Percentiles rank a stretch among this genome's conserved stretches.
phyloP scores from a whole-genome alignment of 2,113 vertebrate species.

The Scolopax mira region DNA sequence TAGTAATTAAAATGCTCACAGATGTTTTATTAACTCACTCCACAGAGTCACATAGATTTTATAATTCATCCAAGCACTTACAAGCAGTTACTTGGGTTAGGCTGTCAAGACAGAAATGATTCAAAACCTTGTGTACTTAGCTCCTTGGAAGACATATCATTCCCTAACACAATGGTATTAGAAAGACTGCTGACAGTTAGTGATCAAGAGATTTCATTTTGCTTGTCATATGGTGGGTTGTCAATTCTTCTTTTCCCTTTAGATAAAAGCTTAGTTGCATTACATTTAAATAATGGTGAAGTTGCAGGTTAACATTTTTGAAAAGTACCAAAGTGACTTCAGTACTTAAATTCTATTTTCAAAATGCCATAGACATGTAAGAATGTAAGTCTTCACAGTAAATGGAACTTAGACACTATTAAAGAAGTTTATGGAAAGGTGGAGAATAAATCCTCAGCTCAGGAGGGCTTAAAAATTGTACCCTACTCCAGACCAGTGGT shows the following conservation, averaged over 20 bases:
- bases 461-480: neutral
- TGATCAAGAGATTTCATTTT: slow-evolving; percentile 70
- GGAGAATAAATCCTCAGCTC: neutral
- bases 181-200: slow-evolving; percentile 66
- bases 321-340: slow-evolving; percentile 49
- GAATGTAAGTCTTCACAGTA: neutral
- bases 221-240: slow-evolving; percentile 67
- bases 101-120: slow-evolving; percentile 63
- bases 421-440: neutral
- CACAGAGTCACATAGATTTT: slow-evolving; percentile 34
- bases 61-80: slow-evolving; percentile 60
- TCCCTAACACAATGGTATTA: slow-evolving; percentile 65
- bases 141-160: slow-evolving; percentile 65
- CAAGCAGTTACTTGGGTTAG: slow-evolving; percentile 59
- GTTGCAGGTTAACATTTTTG: slow-evolving; percentile 56
- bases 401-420: neutral
- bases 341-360: slow-evolving; percentile 48
- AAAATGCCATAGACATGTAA: neutral
- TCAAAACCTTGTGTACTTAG: slow-evolving; percentile 55
- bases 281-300: slow-evolving; percentile 65
- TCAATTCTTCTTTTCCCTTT: slow-evolving; percentile 61
- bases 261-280: slow-evolving; percentile 65
- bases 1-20: slow-evolving; percentile 48
- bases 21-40: slow-evolving; percentile 54
- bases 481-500: neutral